A percentile compares a stretch with the other conserved stretches of the same genome.
Conservation (phyloP, 2,888 invertebrate genomes). For the Drosophila bunnanda region DNA sequence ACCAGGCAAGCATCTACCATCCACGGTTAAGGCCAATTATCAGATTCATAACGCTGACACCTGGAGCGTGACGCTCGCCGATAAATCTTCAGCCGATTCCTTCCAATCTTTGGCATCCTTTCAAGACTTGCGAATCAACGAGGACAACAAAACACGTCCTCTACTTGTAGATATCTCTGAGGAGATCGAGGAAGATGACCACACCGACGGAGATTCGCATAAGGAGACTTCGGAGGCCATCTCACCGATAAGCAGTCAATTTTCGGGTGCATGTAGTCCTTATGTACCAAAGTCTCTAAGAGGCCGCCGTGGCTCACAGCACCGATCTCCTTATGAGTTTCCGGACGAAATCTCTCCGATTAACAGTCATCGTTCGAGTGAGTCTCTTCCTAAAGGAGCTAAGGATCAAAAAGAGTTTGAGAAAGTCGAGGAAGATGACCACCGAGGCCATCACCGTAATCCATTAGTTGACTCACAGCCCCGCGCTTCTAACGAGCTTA, state of each 20-base stretch:
- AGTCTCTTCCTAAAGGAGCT: too few relatives aligned
- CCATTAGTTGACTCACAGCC: too few relatives aligned
- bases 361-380: not conserved
- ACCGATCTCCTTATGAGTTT: not conserved
- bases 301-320: too few relatives aligned
- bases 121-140: not conserved
- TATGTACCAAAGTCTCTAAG: not conserved
- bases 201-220: too few relatives aligned
- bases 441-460: too few relatives aligned
- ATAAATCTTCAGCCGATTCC: not conserved
- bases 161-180: not conserved
- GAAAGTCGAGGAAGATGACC: not conserved
- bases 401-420: not conserved
- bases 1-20: conserved; percentile 85
- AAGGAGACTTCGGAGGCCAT: not conserved
- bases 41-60: conserved; percentile 1
- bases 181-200: too few relatives aligned
- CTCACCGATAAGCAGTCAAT: not conserved
- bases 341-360: not conserved
- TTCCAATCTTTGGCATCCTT: conserved; percentile 6
- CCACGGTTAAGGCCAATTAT: conserved; percentile 45
- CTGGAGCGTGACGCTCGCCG: not conserved
- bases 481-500: too few relatives aligned
- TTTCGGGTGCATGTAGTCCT: not conserved
- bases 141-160: not conserved